A percentile compares a stretch with the other conserved stretches of the same genome.
Evolutionary conservation across 1,140 invertebrate species (phyloP).

Genomic region (Mya arenaria): DNA sequence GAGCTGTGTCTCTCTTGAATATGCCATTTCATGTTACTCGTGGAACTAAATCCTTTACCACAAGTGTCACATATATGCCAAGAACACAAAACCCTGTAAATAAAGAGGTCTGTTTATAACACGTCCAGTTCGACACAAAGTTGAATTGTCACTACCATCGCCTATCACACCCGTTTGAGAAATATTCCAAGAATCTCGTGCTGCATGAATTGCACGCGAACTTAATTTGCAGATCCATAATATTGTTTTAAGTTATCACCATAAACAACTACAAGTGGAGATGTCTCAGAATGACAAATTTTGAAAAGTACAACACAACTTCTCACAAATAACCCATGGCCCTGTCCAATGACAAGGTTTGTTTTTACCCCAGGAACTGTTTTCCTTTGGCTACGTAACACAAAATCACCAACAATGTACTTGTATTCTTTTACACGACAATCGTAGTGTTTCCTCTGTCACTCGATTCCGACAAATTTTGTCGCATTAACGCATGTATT

Average conservation of each 20-base stretch:
- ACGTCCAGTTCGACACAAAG: background rate
- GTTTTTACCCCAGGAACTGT: conserved; percentile 30
- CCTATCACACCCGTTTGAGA: too few species aligned
- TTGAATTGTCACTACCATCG: background rate
- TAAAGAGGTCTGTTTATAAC: background rate
- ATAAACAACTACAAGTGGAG: conserved; percentile 30
- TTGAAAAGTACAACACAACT: conserved; percentile 39
- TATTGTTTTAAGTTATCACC: conserved; percentile 44
- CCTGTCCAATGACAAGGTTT: conserved; percentile 52
- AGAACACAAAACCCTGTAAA: background rate
- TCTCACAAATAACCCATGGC: conserved; percentile 43
- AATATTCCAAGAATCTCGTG: background rate
- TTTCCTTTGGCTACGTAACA: conserved; percentile 39
- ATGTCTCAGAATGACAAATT: conserved; percentile 21
- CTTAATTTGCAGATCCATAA: background rate
- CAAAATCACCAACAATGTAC: conserved; percentile 46
- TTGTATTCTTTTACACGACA: background rate
- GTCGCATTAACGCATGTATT: background rate
- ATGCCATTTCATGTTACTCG: background rate
- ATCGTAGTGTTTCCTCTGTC: conserved; percentile 42
- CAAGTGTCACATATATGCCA: background rate
- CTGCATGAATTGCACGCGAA: background rate
- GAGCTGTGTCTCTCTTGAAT: background rate
- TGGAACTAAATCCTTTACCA: background rate
- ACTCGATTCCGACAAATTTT: conserved; percentile 6